phyloP scores from a whole-genome alignment of 2,797 vertebrate species.

The Ptychadena robeensis region DNA sequence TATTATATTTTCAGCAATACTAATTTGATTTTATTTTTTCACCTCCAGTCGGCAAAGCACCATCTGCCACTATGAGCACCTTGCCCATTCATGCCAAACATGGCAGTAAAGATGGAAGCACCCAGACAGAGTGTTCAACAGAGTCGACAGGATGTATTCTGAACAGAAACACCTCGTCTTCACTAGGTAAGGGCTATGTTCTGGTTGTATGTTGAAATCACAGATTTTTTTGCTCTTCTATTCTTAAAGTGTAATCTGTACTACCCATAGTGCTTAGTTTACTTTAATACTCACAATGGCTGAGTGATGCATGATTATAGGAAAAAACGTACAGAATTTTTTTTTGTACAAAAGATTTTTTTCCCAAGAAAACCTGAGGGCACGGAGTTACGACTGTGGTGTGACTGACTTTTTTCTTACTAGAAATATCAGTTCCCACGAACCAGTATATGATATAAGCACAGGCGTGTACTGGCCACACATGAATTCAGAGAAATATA shows the following conservation, averaged over 20 bases:
- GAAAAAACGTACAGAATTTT: too few species aligned
- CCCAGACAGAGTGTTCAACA: constrained; percentile 74
- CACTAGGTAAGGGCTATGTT: constrained; percentile 68
- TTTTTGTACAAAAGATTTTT: too few species aligned
- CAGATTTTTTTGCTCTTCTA: background rate
- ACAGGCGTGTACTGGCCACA: constrained; percentile 2
- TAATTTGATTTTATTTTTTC: constrained; percentile 60
- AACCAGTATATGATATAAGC: background rate
- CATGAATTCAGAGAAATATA: background rate
- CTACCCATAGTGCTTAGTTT: background rate
- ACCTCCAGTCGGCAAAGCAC: constrained; percentile 76
- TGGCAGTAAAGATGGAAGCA: constrained; percentile 82
- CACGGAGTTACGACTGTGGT: background rate
- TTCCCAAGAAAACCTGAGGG: background rate
- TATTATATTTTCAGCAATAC: background rate
- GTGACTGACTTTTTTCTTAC: background rate
- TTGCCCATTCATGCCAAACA: constrained; percentile 70
- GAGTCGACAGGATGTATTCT: constrained; percentile 65
- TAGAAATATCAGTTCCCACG: constrained; percentile 4
- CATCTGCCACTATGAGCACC: background rate
- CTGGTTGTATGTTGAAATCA: background rate
- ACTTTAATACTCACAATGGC: too few species aligned
- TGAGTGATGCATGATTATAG: too few species aligned
- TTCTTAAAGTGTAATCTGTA: background rate
- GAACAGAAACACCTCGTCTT: constrained; percentile 42